These are phyloP conservation scores for Athripsodes cinereus DNA, from an alignment of 2,888 invertebrate genomes.

Conservation along the genomic window DNA sequence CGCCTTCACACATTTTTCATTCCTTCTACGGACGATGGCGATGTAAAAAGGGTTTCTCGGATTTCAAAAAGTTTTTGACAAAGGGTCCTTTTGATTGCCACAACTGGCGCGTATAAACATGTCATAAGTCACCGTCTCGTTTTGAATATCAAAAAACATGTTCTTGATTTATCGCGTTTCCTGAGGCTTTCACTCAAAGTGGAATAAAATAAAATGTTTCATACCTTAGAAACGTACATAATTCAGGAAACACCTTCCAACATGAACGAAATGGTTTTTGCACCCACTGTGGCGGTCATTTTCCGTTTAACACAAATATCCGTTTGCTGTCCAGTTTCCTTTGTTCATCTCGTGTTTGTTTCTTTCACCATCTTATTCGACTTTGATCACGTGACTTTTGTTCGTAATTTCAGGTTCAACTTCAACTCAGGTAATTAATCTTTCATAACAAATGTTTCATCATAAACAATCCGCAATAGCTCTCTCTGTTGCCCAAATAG, in stretches of 20 bases:
- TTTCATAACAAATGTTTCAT: not conserved
- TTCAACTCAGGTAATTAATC: not conserved
- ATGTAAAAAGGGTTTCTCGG: conserved; percentile 15
- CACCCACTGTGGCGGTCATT: conserved; percentile 21
- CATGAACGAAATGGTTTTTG: conserved; percentile 23
- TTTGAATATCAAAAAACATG: conserved; percentile 25
- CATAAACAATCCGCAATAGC: no score
- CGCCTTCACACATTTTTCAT: conserved; percentile 12
- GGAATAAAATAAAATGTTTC: conserved; percentile 15
- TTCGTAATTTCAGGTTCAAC: not conserved
- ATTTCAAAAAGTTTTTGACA: conserved; percentile 15
- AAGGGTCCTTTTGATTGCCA: conserved; percentile 20
- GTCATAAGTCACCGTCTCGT: conserved; percentile 26
- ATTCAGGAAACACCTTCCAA: conserved; percentile 22
- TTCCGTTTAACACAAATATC: conserved; percentile 25
- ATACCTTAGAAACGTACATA: conserved; percentile 16
- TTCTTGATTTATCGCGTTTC: conserved; percentile 26
- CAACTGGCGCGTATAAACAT: conserved; percentile 24
- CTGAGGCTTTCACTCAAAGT: conserved; percentile 20
- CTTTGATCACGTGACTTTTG: not conserved
- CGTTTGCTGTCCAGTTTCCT: conserved; percentile 16
- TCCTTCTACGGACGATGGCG: conserved; percentile 3
- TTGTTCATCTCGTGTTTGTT: not conserved
- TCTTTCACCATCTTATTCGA: not conserved
- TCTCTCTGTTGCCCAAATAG: no score